Base-by-base conservation (phyloP, 1,140 invertebrate genomes). In the Papilio glaucus region DNA sequence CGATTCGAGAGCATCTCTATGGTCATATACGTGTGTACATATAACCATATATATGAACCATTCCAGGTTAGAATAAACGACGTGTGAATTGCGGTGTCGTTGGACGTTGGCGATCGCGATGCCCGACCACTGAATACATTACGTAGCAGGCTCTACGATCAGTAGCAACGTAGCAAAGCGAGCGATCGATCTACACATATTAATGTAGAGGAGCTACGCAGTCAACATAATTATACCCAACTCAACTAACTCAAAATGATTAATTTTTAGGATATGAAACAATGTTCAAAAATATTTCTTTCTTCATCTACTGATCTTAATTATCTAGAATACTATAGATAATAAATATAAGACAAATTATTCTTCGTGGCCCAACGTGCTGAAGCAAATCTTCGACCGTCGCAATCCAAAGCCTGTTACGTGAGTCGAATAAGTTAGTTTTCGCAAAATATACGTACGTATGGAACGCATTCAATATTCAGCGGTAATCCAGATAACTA, bases 31-130 rank as follows among this genome's bases (percentile, higher is more conserved):
- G n/a, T n/a, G n/a, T n/a, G n/a, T n/a, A n/a, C n/a, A n/a, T n/a
- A n/a, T n/a, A n/a, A n/a, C n/a, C n/a, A n/a, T n/a, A n/a, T n/a
- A n/a, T n/a, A n/a, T n/a, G n/a, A n/a, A n/a, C n/a, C n/a, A n/a
- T n/a, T n/a, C n/a, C n/a, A 21, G 45, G 45, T 49, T 49, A 49
- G 45, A 49, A 49, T 49, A 49, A 49, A n/a, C 21, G 45, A 49
- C 1, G 15, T 49, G 45, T 49, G 45, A 49, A 49, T 49, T 49
- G 45, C 45, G 45, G 45, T 49, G 45, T 9, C 45, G 45, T 49
- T 49, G 6, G 45, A 49, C 45, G n/a, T 18, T 18, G 21, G 45
- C 45, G 45, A 49, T 18, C 45, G 15, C n/a, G 45, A 1, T 9
- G 45, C 6, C 10, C 18, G 18, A 10, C 45, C 45, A 18, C 45